A percentile compares a stretch with the other conserved stretches of the same genome.
phyloP scores from a whole-genome alignment of 2,797 vertebrate genomes.

The Serranus cabrilla region DNA sequence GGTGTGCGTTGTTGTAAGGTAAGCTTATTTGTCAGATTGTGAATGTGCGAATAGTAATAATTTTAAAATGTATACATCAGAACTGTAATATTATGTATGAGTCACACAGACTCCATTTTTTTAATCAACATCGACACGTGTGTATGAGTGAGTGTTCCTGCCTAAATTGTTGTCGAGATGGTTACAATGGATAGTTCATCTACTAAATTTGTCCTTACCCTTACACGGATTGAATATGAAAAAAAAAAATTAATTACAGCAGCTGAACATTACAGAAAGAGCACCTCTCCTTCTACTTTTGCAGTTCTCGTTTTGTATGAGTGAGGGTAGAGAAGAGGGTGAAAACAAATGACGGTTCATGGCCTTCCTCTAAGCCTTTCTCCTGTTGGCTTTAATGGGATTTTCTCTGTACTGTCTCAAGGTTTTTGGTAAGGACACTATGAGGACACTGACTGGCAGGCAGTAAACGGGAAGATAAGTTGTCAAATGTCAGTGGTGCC shows the following conservation, averaged over 20 bases:
- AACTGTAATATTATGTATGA: neutral
- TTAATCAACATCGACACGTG: neutral
- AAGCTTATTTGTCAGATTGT: too few species aligned
- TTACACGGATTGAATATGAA: neutral
- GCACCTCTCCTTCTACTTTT: neutral
- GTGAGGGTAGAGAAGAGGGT: conserved; percentile 9
- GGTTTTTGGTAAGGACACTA: conserved; percentile 48
- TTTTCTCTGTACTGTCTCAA: conserved; percentile 55
- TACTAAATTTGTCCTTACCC: neutral
- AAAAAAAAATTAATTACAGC: conserved; percentile 9
- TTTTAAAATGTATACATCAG: neutral
- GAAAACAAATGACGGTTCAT: conserved; percentile 55
- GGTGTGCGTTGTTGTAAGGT: neutral
- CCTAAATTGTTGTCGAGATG: neutral
- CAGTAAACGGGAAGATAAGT: conserved; percentile 41
- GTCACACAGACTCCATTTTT: neutral
- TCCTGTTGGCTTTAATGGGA: conserved; percentile 53
- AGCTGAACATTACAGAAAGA: conserved; percentile 11
- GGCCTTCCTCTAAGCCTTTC: conserved; percentile 40
- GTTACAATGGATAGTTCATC: neutral
- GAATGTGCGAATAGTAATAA: neutral
- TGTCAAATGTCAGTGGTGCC: conserved; percentile 35
- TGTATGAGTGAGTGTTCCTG: neutral
- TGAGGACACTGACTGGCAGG: conserved; percentile 45
- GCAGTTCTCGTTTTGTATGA: conserved; percentile 14